phyloP scores from a whole-genome alignment of 2,113 vertebrate species.

The Pituophis catenifer region DNA sequence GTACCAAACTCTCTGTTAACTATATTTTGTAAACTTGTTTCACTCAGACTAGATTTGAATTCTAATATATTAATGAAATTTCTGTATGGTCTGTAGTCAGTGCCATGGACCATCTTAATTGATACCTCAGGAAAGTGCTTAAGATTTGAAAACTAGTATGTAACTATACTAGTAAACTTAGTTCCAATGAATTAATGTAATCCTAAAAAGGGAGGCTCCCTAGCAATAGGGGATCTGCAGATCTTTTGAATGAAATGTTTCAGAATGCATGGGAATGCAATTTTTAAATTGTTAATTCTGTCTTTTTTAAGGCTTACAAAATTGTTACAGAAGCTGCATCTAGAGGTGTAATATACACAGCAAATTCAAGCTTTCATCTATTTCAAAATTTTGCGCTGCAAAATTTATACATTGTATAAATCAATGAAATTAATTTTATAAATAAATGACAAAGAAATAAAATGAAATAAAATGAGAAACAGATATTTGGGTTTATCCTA shows the following conservation, averaged over 20 bases:
- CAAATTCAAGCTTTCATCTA: not conserved
- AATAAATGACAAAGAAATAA: not conserved
- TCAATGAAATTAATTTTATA: not conserved
- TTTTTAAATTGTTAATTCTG: not conserved
- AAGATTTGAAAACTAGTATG: not conserved
- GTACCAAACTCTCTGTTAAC: constrained; percentile 52
- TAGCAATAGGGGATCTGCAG: not conserved
- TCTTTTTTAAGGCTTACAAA: not conserved
- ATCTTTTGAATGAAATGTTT: not conserved
- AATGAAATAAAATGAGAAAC: not conserved
- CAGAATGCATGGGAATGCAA: not conserved
- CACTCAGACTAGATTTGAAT: constrained; percentile 36
- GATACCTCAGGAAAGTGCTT: not conserved
- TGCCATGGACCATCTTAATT: constrained; percentile 9
- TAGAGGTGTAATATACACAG: not conserved
- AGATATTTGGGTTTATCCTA: not conserved
- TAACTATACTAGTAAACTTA: not conserved
- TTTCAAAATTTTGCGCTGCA: not conserved
- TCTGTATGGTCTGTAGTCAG: not conserved
- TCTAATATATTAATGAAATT: not conserved
- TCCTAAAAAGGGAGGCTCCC: not conserved
- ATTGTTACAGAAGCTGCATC: not conserved
- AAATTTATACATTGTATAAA: too few relatives aligned
- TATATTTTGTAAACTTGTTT: constrained; percentile 58
- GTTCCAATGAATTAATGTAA: not conserved